A percentile compares a stretch with the other conserved stretches of the same genome.
phyloP scores from a whole-genome alignment of 2,888 invertebrate genomes.

The Eledona agricola region DNA sequence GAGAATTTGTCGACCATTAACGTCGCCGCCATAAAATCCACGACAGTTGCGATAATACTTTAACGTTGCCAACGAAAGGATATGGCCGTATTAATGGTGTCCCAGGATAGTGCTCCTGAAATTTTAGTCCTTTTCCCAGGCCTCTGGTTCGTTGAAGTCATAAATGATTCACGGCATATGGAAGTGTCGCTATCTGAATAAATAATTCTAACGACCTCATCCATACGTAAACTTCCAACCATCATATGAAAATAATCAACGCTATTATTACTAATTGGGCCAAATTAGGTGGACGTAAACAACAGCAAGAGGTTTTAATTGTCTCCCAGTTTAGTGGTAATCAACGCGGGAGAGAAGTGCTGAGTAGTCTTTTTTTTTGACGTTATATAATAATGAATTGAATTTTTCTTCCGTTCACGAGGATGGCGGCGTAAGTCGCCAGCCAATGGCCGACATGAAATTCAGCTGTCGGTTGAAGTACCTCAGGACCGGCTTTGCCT shows the following conservation, averaged over 20 bases:
- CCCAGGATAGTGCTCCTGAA: no score
- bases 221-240: background rate
- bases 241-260: conserved; percentile 5
- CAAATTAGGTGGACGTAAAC: conserved; percentile 8
- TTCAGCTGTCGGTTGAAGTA: conserved; percentile 18
- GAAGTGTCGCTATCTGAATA: conserved; percentile 10
- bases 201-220: conserved; percentile 17
- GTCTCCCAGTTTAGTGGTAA: background rate
- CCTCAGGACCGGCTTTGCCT: conserved; percentile 30
- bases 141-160: conserved; percentile 7
- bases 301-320: conserved; percentile 1
- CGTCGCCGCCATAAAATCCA: conserved; percentile 12
- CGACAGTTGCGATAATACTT: conserved; percentile 10
- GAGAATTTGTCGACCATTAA: conserved; percentile 8
- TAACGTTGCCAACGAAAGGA: conserved; percentile 5
- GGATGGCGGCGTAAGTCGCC: conserved; percentile 21
- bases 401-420: conserved; percentile 11
- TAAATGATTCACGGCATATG: conserved; percentile 15
- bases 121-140: conserved; percentile 1
- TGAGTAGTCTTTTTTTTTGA: no score
- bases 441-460: conserved; percentile 23
- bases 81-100: conserved; percentile 1
- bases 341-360: background rate
- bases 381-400: conserved; percentile 7
- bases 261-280: conserved; percentile 3